Percentiles rank a stretch among this genome's conserved stretches.
These are phyloP conservation scores for Calypte anna DNA, from an alignment of 2,113 vertebrate species.

Conservation along the genomic window DNA sequence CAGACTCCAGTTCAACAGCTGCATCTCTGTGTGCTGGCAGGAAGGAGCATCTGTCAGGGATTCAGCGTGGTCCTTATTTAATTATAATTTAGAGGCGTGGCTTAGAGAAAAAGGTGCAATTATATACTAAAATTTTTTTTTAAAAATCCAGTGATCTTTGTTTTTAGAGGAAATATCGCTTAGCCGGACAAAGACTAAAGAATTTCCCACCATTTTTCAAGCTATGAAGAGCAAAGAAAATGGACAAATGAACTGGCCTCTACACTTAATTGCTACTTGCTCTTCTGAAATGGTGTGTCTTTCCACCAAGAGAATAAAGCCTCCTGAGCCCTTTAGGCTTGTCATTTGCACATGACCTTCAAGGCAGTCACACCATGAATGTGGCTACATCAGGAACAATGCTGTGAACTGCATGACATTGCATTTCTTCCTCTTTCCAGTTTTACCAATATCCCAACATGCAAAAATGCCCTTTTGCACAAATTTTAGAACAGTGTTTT, in stretches of 20 bases:
- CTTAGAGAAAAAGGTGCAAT: neutral
- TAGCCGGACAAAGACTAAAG: neutral
- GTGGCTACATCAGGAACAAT: neutral
- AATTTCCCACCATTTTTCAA: neutral
- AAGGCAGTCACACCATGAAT: neutral
- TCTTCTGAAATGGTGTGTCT: neutral
- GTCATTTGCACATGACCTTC: neutral
- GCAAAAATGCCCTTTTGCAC: neutral
- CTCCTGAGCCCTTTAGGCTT: neutral
- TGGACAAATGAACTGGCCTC: neutral
- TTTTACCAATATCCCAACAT: neutral
- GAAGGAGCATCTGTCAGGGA: conserved; percentile 20
- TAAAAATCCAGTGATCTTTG: neutral
- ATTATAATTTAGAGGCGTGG: neutral
- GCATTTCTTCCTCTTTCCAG: neutral
- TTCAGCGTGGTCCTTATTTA: conserved; percentile 6
- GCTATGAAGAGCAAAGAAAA: neutral
- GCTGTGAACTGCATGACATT: accelerated
- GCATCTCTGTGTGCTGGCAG: conserved; percentile 9
- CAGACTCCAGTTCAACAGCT: conserved; percentile 21
- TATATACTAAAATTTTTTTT: neutral
- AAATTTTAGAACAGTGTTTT: neutral
- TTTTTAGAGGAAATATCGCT: neutral
- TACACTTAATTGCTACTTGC: neutral
- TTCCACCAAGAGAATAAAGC: neutral